Evolutionary conservation across 2,113 vertebrate species (phyloP), one percentile per base, ranked within the genome.

Genomic region (Paracanthobrama guichenoti): DNA sequence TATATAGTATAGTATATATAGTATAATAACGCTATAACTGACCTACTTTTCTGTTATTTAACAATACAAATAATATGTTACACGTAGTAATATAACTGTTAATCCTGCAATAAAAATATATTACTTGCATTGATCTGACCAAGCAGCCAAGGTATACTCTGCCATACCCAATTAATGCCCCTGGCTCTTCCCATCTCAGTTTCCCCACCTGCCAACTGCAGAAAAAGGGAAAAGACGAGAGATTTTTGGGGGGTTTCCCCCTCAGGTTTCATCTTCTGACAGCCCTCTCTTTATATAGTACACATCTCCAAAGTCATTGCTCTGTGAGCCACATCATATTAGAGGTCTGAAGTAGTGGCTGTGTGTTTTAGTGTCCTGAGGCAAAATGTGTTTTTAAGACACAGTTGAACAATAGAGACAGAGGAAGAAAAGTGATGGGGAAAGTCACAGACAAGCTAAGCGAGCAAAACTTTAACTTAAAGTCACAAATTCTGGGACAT

Each of bases 221-320:
- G 77, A 77, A 64, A 82, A n/a, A 57, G n/a, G n/a, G 50, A 28
- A 71, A 85, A 74, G 31, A 20, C 71, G 46, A 26, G 18, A 26
- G n/a, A 46, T 55, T 59, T 84, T 79, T n/a, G n/a, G 57, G 24
- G 75, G 53, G 22, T 12, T 57, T 59, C 31, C 66, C 42, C 42
- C 39, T 35, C 8, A 62, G 66, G 76, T 74, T 84, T 86, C 66
- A 88, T 55, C 55, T 73, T 59, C 50, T 74, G 73, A 86, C 73
- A 84, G 71, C 50, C 7, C 46, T 82, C 35, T 84, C 42, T 55
- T 80, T 72, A 55, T 44, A 75, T 71, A 24, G 16, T 20, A 20
- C 62, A 85, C 16, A 44, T 79, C 84, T 69, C 74, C 44, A 81
- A 81, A 81, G 44, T 3, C 10, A 73, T 48, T n/a, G 24, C 64